A percentile compares a stretch with the other conserved stretches of the same genome.
phyloP scores from a whole-genome alignment of 2,113 vertebrate genomes.

The Apeltes quadracus region DNA sequence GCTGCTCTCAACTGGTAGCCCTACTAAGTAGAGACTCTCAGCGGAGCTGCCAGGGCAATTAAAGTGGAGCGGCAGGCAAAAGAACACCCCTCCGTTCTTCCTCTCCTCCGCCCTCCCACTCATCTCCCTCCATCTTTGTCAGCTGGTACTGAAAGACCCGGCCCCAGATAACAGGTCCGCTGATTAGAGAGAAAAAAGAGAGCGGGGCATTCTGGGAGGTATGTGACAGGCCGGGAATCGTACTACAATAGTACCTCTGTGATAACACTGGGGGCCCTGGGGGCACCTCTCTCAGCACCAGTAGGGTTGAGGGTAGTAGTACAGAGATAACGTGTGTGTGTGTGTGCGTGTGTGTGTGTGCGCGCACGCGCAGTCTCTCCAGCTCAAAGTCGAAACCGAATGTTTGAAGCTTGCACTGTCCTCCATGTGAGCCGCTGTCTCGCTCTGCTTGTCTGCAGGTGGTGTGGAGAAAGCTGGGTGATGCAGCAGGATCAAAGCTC shows the following conservation, averaged over 20 bases:
- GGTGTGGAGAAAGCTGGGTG: conserved; percentile 97
- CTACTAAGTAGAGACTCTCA: conserved; percentile 52
- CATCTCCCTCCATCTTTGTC: conserved; percentile 43
- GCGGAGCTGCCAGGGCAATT: conserved; percentile 72
- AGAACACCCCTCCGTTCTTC: conserved; percentile 54
- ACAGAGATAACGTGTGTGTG: conserved; percentile 28
- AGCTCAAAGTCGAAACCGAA: conserved; percentile 58
- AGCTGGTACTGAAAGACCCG: conserved; percentile 58
- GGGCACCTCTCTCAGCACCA: conserved; percentile 33
- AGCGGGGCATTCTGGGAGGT: conserved; percentile 63
- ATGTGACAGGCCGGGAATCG: conserved; percentile 69
- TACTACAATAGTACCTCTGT: conserved; percentile 73
- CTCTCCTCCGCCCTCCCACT: not conserved
- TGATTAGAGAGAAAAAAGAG: conserved; percentile 59
- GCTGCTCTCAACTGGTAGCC: conserved; percentile 26
- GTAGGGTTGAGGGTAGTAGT: conserved; percentile 21
- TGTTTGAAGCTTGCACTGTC: conserved; percentile 55
- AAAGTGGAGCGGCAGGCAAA: conserved; percentile 58
- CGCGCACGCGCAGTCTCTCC: conserved; percentile 15
- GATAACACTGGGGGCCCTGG: conserved; percentile 34
- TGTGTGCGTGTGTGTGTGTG: conserved; percentile 4
- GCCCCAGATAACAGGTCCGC: conserved; percentile 52
- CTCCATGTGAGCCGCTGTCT: conserved; percentile 20
- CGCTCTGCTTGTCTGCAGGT: conserved; percentile 82
- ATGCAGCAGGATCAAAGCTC: conserved; percentile 93